Conservation (phyloP, 2,888 invertebrate species). For the Eurytoma adleriae region DNA sequence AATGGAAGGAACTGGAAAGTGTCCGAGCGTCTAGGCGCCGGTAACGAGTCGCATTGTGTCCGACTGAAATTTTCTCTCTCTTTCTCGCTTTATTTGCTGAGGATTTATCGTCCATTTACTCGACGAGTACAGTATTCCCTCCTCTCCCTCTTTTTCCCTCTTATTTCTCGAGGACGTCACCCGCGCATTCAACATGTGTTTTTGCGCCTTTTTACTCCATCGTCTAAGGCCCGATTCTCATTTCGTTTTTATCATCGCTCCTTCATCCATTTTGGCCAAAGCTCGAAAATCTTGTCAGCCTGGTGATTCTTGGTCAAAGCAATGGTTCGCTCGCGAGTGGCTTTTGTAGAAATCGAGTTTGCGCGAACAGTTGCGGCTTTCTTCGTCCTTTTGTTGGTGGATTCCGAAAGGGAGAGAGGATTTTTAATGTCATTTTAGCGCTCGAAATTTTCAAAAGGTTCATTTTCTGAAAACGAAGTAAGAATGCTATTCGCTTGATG, state of each 20-base stretch:
- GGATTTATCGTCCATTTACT: constrained; percentile 69
- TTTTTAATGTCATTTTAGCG: too few species aligned
- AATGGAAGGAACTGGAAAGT: constrained; percentile 42
- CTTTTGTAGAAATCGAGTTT: not conserved
- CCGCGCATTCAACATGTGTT: constrained; percentile 49
- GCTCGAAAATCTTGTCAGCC: constrained; percentile 27
- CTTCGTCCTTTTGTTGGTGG: too few species aligned
- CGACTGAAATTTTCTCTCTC: constrained; percentile 47
- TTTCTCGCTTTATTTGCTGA: constrained; percentile 66
- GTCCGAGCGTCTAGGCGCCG: constrained; percentile 48
- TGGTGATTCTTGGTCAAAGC: not conserved
- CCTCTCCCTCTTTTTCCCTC: constrained; percentile 25
- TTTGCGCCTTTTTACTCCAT: constrained; percentile 18
- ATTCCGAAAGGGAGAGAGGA: too few species aligned
- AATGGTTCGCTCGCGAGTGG: not conserved
- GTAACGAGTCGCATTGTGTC: constrained; percentile 64
- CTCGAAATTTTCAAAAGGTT: too few species aligned
- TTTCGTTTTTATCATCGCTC: constrained; percentile 43
- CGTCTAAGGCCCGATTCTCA: constrained; percentile 19
- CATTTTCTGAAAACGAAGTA: too few species aligned
- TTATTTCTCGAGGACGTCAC: constrained; percentile 36
- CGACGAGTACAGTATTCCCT: constrained; percentile 60
- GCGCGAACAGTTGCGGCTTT: too few species aligned
- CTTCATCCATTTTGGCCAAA: constrained; percentile 5
- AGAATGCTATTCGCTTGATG: too few species aligned